These are phyloP conservation scores for Noctua fimbriata DNA, from an alignment of 2,888 invertebrate genomes.

Conservation along the genomic window DNA sequence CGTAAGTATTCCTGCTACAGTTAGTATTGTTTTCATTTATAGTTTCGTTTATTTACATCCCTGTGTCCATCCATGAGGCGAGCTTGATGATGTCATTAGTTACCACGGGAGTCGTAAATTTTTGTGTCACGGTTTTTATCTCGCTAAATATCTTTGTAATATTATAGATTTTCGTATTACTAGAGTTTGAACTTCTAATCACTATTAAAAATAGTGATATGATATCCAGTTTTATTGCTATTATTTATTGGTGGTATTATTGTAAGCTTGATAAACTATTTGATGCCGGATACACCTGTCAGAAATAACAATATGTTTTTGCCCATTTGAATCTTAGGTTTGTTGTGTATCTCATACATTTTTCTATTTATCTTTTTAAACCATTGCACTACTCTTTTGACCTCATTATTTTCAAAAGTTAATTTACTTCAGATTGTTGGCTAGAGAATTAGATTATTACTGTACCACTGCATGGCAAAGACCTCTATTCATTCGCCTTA, in stretches of 20 bases:
- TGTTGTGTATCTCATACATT: not conserved
- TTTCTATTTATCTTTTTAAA: conserved; percentile 9
- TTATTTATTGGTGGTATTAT: conserved; percentile 18
- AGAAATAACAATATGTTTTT: conserved; percentile 17
- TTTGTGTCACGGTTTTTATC: conserved; percentile 29
- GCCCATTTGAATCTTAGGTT: conserved; percentile 12
- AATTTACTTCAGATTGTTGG: not conserved
- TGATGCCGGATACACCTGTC: conserved; percentile 18
- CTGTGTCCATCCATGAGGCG: conserved; percentile 28
- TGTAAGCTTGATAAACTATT: conserved; percentile 4
- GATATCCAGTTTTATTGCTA: conserved; percentile 35
- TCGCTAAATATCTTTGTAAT: conserved; percentile 6
- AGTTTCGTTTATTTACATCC: conserved; percentile 44
- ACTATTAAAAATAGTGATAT: conserved; percentile 14
- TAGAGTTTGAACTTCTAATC: not conserved
- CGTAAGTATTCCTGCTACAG: conserved; percentile 92
- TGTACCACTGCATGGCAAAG: not conserved
- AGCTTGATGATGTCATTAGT: conserved; percentile 80
- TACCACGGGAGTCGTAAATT: conserved; percentile 58
- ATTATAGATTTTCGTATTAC: not conserved
- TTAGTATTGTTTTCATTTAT: conserved; percentile 36
- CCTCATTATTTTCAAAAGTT: not conserved
- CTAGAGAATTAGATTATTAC: not conserved
- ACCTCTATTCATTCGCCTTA: not conserved
- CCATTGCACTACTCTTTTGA: not conserved